Percentiles rank a stretch among this genome's conserved stretches.
phyloP scores from a whole-genome alignment of 1,140 invertebrate genomes.

The Archegozetes longisetosus region DNA sequence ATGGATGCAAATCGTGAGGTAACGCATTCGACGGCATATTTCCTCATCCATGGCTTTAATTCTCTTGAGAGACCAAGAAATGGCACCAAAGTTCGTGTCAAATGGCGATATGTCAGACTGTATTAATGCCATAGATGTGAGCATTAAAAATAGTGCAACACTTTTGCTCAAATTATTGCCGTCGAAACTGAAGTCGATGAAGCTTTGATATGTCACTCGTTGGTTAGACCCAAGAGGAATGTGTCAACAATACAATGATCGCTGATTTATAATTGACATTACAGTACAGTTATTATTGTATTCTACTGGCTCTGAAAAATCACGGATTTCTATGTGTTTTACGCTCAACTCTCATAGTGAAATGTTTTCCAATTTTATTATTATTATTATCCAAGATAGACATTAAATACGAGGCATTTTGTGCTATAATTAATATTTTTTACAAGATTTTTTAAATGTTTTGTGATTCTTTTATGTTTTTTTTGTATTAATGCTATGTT shows the following conservation, averaged over 20 bases:
- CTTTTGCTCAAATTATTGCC: neutral
- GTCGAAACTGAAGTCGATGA: neutral
- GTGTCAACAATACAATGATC: neutral
- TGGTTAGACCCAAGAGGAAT: neutral
- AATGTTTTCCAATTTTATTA: too few relatives aligned
- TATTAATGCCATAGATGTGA: neutral
- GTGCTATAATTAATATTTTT: too few relatives aligned
- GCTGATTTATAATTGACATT: neutral
- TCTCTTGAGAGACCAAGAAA: neutral
- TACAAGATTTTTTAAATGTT: too few relatives aligned
- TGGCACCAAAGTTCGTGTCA: neutral
- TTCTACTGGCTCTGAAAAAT: too few relatives aligned
- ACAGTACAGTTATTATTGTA: too few relatives aligned
- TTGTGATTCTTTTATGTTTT: too few relatives aligned
- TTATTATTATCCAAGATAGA: too few relatives aligned
- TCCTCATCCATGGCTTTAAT: neutral
- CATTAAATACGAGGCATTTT: too few relatives aligned
- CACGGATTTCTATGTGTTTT: too few relatives aligned
- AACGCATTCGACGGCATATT: neutral
- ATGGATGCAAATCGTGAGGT: neutral
- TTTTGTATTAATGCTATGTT: too few relatives aligned
- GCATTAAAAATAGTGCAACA: neutral
- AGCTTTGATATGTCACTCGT: neutral
- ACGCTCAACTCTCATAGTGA: too few relatives aligned
- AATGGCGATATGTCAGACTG: neutral